Evolutionary conservation across 2,113 vertebrate genomes (phyloP).

Genomic region (Lynx canadensis): DNA sequence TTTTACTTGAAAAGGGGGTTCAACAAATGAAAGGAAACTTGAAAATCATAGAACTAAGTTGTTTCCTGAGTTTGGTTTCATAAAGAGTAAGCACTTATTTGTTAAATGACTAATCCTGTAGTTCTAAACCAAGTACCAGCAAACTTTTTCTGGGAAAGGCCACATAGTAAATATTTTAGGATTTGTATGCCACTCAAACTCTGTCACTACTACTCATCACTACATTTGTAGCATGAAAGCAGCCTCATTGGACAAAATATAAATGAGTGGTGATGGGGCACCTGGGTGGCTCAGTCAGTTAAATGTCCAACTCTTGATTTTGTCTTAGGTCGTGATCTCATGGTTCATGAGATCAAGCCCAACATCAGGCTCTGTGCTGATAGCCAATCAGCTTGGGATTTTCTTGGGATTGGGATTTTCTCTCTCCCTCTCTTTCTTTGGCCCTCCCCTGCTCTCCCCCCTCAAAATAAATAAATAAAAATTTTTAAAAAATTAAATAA

Average conservation of each 20-base stretch:
- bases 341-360: no score
- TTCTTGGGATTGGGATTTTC: no score
- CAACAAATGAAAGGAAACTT: neutral
- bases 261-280: neutral
- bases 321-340: no score
- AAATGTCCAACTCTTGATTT: no score
- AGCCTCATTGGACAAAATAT: neutral
- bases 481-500: no score
- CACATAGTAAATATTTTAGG: constrained; percentile 8
- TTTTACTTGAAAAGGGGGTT: neutral
- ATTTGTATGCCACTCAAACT: neutral
- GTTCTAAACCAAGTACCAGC: neutral
- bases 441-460: no score
- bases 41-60: rapidly evolving
- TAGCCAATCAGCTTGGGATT: no score
- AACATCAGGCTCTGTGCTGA: no score
- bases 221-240: neutral
- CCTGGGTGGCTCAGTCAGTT: no score
- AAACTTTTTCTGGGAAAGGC: neutral
- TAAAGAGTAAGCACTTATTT: neutral
- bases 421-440: no score
- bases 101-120: neutral
- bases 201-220: neutral
- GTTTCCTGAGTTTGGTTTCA: neutral
- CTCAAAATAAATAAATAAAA: no score